These are phyloP conservation scores for Monomorium pharaonis DNA, from an alignment of 1,140 invertebrate genomes.

Conservation along the genomic window DNA sequence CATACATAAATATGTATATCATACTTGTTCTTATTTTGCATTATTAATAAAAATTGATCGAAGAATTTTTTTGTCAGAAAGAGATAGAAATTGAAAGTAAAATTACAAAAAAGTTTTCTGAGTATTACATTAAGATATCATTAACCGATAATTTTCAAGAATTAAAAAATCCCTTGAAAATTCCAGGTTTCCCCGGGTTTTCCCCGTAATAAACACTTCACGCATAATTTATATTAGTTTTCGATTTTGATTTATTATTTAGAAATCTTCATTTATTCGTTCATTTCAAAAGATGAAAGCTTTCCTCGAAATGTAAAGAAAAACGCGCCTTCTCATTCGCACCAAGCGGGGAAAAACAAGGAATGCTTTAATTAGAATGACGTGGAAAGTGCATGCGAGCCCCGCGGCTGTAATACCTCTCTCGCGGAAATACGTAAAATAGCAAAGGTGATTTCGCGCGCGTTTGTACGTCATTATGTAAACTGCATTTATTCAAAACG, in stretches of 20 bases:
- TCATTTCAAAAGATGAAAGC: background rate
- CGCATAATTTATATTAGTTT: background rate
- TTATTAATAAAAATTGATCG: background rate
- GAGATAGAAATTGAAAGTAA: too few species aligned
- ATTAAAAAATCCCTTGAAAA: too few species aligned
- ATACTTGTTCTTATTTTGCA: too few species aligned
- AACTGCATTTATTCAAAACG: conserved; percentile 40
- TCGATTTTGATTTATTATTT: background rate
- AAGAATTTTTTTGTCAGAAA: too few species aligned
- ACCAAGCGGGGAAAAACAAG: conserved; percentile 1
- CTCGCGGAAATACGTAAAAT: conserved; percentile 35
- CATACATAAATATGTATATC: too few species aligned
- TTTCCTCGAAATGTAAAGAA: background rate
- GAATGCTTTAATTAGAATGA: conserved; percentile 53
- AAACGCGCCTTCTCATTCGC: background rate
- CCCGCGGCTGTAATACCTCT: conserved; percentile 1
- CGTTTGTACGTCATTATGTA: conserved; percentile 29
- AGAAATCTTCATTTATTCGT: background rate
- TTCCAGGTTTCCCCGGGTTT: too few species aligned
- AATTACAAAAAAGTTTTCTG: too few species aligned
- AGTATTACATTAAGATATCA: too few species aligned
- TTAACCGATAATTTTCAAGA: too few species aligned
- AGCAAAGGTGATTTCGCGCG: conserved; percentile 46
- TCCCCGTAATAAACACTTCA: too few species aligned
- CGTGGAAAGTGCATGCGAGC: conserved; percentile 14